Base-by-base conservation (phyloP, 1,140 invertebrate genomes). In the Tribolium castaneum region DNA sequence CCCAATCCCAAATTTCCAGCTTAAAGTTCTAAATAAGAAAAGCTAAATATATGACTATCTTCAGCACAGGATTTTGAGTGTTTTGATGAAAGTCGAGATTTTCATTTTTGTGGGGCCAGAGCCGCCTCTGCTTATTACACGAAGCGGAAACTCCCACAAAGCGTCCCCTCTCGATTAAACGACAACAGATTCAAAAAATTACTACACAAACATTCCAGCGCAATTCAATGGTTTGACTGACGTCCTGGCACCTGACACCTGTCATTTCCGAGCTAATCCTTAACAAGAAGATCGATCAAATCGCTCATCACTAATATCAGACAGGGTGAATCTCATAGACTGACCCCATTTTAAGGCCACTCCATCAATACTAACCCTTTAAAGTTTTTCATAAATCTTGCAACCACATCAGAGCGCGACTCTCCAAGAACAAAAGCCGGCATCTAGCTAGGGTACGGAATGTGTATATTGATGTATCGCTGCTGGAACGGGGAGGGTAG, bases 191-290 rank as follows among this genome's bases (percentile, higher is more conserved):
- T 59, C 19, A 35, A 66, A 66, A 66, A 66, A 66, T 66, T 66
- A 66, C 59, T 35, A 66, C 59, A 66, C 59, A 34, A 66, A 35
- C 59, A 66, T 66, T 34, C 25, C 59, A 35, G 5, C 59, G 25
- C 34, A 66, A 66, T 66, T 66, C 25, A 66, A 35, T 14, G 59
- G 34, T 66, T 25, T 59, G 59, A 66, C 30, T 66, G 59, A 35
- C 59, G 30, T 66, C 59, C 59, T 66, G 59, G 59, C 59, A 66
- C 59, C 59, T 66, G 59, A 66, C 59, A 66, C 59, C 59, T 66
- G 59, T 66, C 59, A 66, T 66, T 66, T 66, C 25, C 30, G 59
- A 66, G 19, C 59, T 66, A 66, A 35, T 35, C 59, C 30, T 19
- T 14, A 35, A 66, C n/a, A 34, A 66, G 30, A 35, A 66, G 25